Percentiles rank a stretch among this genome's conserved stretches.
phyloP scores from a whole-genome alignment of 1,140 invertebrate species.

The Bombus polaris region DNA sequence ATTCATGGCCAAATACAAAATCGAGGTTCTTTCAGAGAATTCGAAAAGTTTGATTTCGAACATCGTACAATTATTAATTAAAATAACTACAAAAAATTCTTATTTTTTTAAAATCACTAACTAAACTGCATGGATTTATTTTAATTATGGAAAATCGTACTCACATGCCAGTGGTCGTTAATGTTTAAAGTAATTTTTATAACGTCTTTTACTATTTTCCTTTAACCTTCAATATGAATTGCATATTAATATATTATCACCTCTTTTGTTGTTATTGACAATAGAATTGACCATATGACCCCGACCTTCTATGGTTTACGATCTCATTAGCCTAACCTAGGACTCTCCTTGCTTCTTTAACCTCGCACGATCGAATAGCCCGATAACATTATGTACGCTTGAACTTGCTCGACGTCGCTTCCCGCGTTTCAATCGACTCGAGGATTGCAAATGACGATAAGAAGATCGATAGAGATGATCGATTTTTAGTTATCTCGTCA shows the following conservation, averaged over 20 bases:
- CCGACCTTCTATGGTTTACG: constrained; percentile 8
- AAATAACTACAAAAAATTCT: neutral
- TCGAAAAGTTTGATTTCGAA: neutral
- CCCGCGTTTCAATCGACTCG: neutral
- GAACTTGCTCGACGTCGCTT: neutral
- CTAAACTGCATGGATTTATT: neutral
- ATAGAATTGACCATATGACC: neutral
- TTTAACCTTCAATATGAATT: neutral
- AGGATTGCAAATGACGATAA: neutral
- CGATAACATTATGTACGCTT: constrained; percentile 6
- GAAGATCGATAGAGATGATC: neutral
- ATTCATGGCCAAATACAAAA: neutral
- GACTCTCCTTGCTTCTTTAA: constrained; percentile 9
- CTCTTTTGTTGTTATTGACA: neutral
- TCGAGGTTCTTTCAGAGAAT: neutral
- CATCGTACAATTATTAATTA: neutral
- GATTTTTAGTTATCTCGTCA: neutral
- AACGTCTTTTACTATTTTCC: neutral
- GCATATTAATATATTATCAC: neutral
- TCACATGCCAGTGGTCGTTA: too few relatives aligned
- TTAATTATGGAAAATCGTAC: neutral
- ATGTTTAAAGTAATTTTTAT: neutral
- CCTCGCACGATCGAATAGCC: constrained; percentile 3
- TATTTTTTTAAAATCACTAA: neutral
- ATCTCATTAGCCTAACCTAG: constrained; percentile 16